Base-by-base conservation (phyloP, 2,888 invertebrate genomes). In the Patella pellucida region DNA sequence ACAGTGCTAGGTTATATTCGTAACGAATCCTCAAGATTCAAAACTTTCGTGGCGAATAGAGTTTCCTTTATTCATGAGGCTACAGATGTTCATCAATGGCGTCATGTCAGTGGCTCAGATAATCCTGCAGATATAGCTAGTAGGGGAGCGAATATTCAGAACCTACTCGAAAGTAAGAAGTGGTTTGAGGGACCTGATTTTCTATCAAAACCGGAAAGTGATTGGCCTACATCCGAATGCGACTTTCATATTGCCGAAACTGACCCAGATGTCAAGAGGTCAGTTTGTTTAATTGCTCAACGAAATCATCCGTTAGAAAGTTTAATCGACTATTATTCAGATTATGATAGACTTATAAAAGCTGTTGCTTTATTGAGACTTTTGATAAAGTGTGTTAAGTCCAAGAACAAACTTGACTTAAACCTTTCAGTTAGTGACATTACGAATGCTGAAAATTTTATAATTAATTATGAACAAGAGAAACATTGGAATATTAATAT, bases 121-220 rank as follows among this genome's bases (percentile, higher is more conserved):
- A 81, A 81, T 62, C 78, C 77, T 14, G 78, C 75, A 2, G 81
- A 73, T 71, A n/a, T 68, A 16, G 76, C 71, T 15, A 68, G 76
- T 23, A 71, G 77, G 71, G 76, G 79, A 16, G 16, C n/a, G 15
- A 16, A 15, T n/a, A n/a, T 50, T 19, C 12, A 70, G 16, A 51
- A 70, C 23, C 16, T 70, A 23, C n/a, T 54, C 11, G 14, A 72
- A 16, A 72, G 41, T 27, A 23, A 19, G 15, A 23, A 16, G 12
- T 70, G 70, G 70, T 50, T 70, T 51, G 19, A 70, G 41, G 70
- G 70, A 50, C 70, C 70, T 16, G 50, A 70, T 4, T 70, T 70
- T 70, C 50, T 70, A 16, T 15, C 16, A 16, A 23, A 70, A 51
- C 14, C 50, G 3, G 70, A 70, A 16, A 16, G 14, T 14, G 14